Conservation (phyloP, 2,888 invertebrate genomes). For the Drosophila leonis region DNA sequence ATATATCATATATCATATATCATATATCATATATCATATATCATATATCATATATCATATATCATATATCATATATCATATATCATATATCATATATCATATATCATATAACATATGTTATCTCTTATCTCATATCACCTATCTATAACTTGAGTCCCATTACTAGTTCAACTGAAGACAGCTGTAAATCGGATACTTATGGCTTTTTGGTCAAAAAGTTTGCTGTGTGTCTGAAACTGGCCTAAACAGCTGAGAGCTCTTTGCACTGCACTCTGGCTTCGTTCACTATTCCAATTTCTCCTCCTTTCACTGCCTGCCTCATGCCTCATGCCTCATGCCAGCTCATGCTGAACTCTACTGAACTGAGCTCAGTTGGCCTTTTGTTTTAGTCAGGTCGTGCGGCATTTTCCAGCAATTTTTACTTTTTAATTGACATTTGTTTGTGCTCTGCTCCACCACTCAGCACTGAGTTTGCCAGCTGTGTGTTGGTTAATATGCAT, state of each 20-base stretch:
- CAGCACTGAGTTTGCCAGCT: constrained; percentile 10
- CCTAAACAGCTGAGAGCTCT: constrained; percentile 1
- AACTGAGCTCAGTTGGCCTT: constrained; percentile 36
- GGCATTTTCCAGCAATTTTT: constrained; percentile 79
- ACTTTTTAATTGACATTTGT: constrained; percentile 81
- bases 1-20: background rate
- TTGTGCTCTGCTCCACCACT: constrained; percentile 45
- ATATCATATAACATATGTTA: background rate
- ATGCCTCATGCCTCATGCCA: background rate
- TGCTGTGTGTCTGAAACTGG: background rate
- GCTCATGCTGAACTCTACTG: background rate
- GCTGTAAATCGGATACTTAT: constrained; percentile 1
- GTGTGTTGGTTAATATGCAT: constrained; percentile 29
- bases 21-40: background rate
- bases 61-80: background rate
- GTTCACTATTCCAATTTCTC: background rate
- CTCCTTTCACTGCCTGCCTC: background rate
- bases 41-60: too few species aligned
- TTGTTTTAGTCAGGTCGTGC: constrained; percentile 72
- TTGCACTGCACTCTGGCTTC: too few species aligned
- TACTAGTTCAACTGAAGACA: background rate
- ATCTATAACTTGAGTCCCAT: background rate
- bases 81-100: background rate
- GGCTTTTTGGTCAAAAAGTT: background rate
- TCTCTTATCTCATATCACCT: background rate